Percentiles rank a stretch among this genome's conserved stretches.
Conservation (phyloP, 2,888 invertebrate species). For the Nomada lathburiana region DNA sequence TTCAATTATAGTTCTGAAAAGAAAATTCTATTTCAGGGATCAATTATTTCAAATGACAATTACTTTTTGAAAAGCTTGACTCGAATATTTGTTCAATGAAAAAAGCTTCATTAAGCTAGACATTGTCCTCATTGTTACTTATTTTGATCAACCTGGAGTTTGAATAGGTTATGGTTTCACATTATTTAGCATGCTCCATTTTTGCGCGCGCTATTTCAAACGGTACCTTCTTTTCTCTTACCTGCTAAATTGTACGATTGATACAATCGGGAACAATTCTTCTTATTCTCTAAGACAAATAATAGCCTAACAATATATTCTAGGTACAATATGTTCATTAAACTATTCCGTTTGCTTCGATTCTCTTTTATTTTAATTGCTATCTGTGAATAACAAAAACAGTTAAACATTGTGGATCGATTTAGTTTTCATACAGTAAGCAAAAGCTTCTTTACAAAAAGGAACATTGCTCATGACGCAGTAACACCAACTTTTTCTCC, state of each 20-base stretch:
- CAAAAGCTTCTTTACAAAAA: background rate
- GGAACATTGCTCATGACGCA: constrained; percentile 66
- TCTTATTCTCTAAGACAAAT: background rate
- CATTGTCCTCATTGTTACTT: constrained; percentile 55
- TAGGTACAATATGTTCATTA: background rate
- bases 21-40: background rate
- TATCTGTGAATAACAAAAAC: background rate
- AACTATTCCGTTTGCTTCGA: background rate
- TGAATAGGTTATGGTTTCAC: constrained; percentile 49
- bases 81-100: constrained; percentile 47
- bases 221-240: background rate
- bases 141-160: background rate
- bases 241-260: background rate
- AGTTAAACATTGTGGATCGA: background rate
- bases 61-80: constrained; percentile 56
- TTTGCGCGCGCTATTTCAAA: constrained; percentile 15
- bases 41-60: constrained; percentile 8
- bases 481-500: constrained; percentile 62
- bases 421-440: background rate
- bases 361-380: background rate
- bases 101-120: constrained; percentile 55
- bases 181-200: background rate
- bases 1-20: background rate
- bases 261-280: background rate
- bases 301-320: no score